Conservation (phyloP, 2,113 vertebrate species). For the Cinclus cinclus region DNA sequence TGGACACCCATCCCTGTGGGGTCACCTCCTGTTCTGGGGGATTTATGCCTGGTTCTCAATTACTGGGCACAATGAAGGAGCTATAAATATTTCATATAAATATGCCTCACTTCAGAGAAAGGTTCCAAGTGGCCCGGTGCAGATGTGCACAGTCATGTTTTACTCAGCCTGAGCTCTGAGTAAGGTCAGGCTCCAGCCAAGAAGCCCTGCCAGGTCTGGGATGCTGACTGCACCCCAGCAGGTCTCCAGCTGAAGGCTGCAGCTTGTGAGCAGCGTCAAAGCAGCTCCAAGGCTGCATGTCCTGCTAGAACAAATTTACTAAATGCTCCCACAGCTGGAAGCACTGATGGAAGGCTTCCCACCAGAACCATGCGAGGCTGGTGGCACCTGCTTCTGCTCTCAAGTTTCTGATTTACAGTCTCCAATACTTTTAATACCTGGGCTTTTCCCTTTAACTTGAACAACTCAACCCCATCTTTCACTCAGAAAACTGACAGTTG, state of each 20-base stretch:
- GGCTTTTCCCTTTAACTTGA: not conserved
- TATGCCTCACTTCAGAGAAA: not conserved
- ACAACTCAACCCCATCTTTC: not conserved
- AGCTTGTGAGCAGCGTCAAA: not conserved
- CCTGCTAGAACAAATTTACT: not conserved
- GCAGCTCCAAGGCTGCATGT: not conserved
- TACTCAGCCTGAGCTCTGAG: not conserved
- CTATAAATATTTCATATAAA: not conserved
- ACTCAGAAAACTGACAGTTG: not conserved
- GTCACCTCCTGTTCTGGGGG: not conserved
- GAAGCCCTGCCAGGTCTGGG: not conserved
- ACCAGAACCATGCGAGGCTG: fast-evolving
- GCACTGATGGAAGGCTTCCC: not conserved
- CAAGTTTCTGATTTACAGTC: not conserved
- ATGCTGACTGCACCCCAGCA: not conserved
- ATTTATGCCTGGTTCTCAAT: not conserved
- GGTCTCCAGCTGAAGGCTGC: not conserved
- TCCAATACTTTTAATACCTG: not conserved
- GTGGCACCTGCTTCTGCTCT: not conserved
- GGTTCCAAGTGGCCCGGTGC: not conserved
- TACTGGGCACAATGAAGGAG: not conserved
- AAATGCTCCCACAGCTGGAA: not conserved
- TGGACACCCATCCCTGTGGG: fast-evolving
- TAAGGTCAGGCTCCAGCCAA: not conserved
- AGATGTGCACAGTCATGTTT: not conserved